phyloP scores from a whole-genome alignment of 2,888 invertebrate species.

The Pseudeuparius sepicola region DNA sequence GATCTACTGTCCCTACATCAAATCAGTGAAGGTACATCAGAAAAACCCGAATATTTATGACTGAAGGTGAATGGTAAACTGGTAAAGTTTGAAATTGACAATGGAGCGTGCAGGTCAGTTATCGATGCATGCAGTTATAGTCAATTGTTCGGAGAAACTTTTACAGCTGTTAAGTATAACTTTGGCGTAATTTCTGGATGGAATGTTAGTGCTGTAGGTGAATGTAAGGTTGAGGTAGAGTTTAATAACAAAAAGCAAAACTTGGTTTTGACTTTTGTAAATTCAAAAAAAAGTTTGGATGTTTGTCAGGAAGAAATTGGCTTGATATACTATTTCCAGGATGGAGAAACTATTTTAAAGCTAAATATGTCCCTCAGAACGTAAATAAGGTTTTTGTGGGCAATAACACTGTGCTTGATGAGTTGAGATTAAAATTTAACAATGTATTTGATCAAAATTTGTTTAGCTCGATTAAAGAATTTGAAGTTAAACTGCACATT shows the following conservation, averaged over 20 bases:
- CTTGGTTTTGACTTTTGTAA: background rate
- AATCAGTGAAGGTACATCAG: constrained; percentile 1
- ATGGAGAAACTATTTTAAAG: background rate
- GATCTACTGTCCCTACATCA: constrained; percentile 1
- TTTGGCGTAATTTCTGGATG: background rate
- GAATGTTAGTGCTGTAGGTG: constrained; percentile 1
- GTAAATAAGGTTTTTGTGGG: background rate
- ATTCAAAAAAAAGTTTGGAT: background rate
- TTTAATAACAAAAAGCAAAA: background rate
- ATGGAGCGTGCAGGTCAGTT: background rate
- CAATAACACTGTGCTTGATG: background rate
- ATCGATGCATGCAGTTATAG: background rate
- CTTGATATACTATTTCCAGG: background rate
- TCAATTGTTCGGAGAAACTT: background rate
- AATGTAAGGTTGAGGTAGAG: background rate
- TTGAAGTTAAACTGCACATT: constrained; percentile 7
- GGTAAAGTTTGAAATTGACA: background rate
- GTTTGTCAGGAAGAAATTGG: background rate
- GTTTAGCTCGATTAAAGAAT: constrained; percentile 5
- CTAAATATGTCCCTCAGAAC: background rate
- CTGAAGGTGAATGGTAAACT: constrained; percentile 1
- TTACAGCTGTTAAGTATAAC: background rate
- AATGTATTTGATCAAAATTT: constrained; percentile 8
- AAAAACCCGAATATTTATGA: background rate
- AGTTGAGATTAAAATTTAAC: background rate